phyloP scores from a whole-genome alignment of 2,888 invertebrate species.

The Patella pellucida region DNA sequence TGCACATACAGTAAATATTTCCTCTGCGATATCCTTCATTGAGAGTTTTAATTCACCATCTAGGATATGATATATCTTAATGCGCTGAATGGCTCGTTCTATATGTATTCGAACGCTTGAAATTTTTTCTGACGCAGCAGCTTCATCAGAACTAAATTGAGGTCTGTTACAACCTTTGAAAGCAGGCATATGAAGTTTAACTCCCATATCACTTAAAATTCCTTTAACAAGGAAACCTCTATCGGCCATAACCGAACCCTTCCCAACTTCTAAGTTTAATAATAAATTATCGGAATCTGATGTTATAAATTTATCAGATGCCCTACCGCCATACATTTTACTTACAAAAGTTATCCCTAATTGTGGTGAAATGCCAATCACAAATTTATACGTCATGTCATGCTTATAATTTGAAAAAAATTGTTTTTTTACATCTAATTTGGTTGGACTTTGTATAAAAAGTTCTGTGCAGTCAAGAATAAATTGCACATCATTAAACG shows the following conservation, averaged over 20 bases:
- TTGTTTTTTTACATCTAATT: slow-evolving; percentile 24
- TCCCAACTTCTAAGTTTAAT: slow-evolving; percentile 14
- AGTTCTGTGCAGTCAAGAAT: slow-evolving; percentile 32
- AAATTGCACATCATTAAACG: slow-evolving; percentile 16
- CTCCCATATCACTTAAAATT: slow-evolving; percentile 24
- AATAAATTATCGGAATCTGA: slow-evolving; percentile 19
- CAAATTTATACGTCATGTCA: slow-evolving; percentile 28
- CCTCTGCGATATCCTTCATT: slow-evolving; percentile 28
- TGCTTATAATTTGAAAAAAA: slow-evolving; percentile 29
- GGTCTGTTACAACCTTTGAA: slow-evolving; percentile 28
- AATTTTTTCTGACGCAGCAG: slow-evolving; percentile 24
- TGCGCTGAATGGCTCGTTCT: slow-evolving; percentile 27
- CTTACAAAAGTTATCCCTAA: slow-evolving; percentile 31
- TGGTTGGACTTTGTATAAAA: slow-evolving; percentile 22
- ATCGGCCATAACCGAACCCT: slow-evolving; percentile 32
- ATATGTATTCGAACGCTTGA: slow-evolving; percentile 27
- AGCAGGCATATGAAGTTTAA: slow-evolving; percentile 28
- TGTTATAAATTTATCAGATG: slow-evolving; percentile 30
- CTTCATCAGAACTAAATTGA: slow-evolving; percentile 20
- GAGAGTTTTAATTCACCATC: slow-evolving; percentile 22
- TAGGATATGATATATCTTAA: slow-evolving; percentile 25
- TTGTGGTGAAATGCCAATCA: slow-evolving; percentile 31
- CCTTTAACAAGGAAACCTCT: slow-evolving; percentile 26
- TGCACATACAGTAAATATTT: slow-evolving; percentile 30
- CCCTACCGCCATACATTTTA: slow-evolving; percentile 29